Conservation (phyloP, 2,888 invertebrate genomes). For the Amiota mariae region DNA sequence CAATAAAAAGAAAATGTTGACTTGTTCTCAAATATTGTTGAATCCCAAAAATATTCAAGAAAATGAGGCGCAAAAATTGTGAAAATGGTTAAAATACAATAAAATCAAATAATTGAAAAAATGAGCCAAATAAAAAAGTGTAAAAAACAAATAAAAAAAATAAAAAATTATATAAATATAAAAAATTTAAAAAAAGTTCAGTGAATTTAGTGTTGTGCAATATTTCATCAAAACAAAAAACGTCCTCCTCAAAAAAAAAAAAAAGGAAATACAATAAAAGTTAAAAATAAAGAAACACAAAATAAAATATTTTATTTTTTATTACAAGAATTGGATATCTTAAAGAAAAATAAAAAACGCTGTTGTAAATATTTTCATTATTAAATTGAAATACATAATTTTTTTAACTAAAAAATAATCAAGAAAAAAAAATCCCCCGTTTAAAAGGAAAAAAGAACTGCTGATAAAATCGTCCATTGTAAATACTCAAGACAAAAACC, state of each 20-base stretch:
- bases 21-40: too few relatives aligned
- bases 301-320: conserved; percentile 16
- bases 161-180: conserved; percentile 44
- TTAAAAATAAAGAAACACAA: conserved; percentile 33
- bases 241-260: conserved; percentile 22
- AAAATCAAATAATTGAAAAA: conserved; percentile 40
- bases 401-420: conserved; percentile 34
- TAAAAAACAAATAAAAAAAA: conserved; percentile 40
- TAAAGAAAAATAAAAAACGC: conserved; percentile 49
- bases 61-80: conserved; percentile 61
- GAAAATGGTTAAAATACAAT: conserved; percentile 60
- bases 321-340: conserved; percentile 3
- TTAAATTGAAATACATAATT: conserved; percentile 19
- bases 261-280: conserved; percentile 37
- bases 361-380: conserved; percentile 69
- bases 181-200: conserved; percentile 36
- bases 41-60: too few relatives aligned
- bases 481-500: conserved; percentile 14
- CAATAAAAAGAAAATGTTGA: conserved; percentile 27
- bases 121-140: conserved; percentile 43
- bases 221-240: conserved; percentile 18
- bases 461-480: conserved; percentile 18
- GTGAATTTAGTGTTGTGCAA: conserved; percentile 27
- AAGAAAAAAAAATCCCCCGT: conserved; percentile 23
- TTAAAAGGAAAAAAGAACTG: conserved; percentile 14